Percentiles rank a stretch among this genome's conserved stretches.
These are phyloP conservation scores for Neuroterus valhalla DNA, from an alignment of 1,140 invertebrate species.

Conservation along the genomic window DNA sequence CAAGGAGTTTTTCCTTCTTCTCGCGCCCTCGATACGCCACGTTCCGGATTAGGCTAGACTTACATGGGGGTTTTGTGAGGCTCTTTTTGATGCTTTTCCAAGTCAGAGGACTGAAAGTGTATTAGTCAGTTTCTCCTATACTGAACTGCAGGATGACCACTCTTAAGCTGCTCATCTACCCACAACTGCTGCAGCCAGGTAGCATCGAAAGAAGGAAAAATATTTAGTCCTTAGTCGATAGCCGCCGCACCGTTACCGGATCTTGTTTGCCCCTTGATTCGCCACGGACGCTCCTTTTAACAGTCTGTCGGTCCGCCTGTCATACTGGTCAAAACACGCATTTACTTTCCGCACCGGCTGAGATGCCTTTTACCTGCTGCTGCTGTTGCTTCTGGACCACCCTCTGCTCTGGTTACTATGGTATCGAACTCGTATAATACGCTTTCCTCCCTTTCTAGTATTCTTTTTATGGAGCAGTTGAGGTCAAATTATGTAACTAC, in stretches of 20 bases:
- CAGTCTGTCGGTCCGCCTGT: conserved; percentile 44
- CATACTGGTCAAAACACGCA: conserved; percentile 61
- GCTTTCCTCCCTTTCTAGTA: conserved; percentile 10
- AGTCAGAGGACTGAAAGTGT: conserved; percentile 2
- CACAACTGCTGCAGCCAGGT: conserved; percentile 39
- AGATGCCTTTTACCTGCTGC: not conserved
- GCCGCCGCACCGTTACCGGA: conserved; percentile 60
- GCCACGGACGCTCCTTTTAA: conserved; percentile 56
- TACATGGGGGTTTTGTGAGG: conserved; percentile 43
- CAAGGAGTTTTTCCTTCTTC: conserved; percentile 58
- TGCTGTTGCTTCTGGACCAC: no score
- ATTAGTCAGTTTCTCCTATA: conserved; percentile 27
- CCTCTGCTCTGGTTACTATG: conserved; percentile 2
- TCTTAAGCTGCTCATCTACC: conserved; percentile 12
- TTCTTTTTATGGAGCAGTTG: conserved; percentile 2
- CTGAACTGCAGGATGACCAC: conserved; percentile 21
- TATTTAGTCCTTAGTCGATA: conserved; percentile 52
- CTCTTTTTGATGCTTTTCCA: conserved; percentile 31
- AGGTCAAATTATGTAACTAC: conserved; percentile 26
- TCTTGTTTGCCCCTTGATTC: conserved; percentile 69
- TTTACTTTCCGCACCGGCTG: conserved; percentile 51
- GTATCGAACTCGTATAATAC: no score
- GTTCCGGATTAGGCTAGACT: conserved; percentile 55
- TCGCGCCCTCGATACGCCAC: conserved; percentile 54
- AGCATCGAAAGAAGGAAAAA: conserved; percentile 48